Evolutionary conservation across 2,797 vertebrate genomes (phyloP).

Genomic region (Characodon lateralis): DNA sequence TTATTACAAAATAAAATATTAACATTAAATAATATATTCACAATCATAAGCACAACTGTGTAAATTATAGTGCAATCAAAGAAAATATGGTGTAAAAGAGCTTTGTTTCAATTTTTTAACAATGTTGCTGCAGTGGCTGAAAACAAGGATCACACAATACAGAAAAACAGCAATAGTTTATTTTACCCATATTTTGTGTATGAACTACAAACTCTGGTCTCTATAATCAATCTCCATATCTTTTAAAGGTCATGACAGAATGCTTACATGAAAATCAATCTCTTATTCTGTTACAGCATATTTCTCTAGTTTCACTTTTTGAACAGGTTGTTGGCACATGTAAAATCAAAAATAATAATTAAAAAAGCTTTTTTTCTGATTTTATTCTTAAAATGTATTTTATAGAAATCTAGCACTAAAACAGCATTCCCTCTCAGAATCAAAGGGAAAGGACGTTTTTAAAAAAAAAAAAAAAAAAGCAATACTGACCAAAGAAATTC

Average conservation of each 20-base stretch:
- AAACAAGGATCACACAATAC: conserved; percentile 78
- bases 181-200: conserved; percentile 97
- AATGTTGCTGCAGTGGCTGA: conserved; percentile 1
- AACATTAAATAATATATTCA: too few relatives aligned
- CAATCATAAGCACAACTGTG: too few relatives aligned
- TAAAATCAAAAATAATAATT: conserved; percentile 79
- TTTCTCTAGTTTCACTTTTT: conserved; percentile 84
- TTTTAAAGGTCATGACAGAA: conserved; percentile 93
- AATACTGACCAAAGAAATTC: conserved; percentile 73
- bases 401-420: conserved; percentile 91
- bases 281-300: conserved; percentile 81
- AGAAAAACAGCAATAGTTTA: conserved; percentile 95
- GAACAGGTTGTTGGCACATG: conserved; percentile 91
- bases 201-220: conserved; percentile 98
- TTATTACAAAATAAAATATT: too few relatives aligned
- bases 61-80: background rate
- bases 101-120: background rate
- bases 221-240: conserved; percentile 87
- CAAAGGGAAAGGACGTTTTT: conserved; percentile 65
- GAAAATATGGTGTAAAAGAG: background rate
- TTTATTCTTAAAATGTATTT: conserved; percentile 84
- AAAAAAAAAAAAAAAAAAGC: too few relatives aligned
- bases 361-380: conserved; percentile 71
- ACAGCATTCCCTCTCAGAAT: conserved; percentile 86
- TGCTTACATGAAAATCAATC: conserved; percentile 91